Evolutionary conservation across 2,113 vertebrate species (phyloP).

Genomic region (Fulica atra): DNA sequence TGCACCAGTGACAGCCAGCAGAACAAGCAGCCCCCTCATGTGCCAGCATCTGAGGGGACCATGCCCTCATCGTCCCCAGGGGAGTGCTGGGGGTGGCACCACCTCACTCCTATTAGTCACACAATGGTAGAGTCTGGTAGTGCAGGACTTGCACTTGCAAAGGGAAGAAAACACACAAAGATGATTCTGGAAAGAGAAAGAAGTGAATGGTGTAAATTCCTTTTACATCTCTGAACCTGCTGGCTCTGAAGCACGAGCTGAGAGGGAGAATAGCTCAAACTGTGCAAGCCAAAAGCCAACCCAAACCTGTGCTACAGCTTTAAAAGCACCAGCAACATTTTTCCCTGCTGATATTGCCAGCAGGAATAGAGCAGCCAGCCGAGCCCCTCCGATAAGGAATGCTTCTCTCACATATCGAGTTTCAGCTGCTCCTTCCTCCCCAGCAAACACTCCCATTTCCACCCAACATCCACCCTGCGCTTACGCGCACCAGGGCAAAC

Average conservation of each 20-base stretch:
- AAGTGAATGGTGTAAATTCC: background rate
- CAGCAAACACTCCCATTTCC: background rate
- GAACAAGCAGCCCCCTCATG: background rate
- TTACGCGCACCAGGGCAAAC: background rate
- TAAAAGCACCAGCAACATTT: background rate
- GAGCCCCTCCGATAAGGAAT: slow-evolving; percentile 6
- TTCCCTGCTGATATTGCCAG: background rate
- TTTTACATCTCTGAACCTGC: background rate
- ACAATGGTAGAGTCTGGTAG: background rate
- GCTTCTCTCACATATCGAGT: background rate
- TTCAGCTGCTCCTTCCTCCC: background rate
- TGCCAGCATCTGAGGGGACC: background rate
- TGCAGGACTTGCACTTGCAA: background rate
- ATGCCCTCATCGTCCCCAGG: background rate
- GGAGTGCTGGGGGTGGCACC: background rate
- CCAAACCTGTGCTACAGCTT: background rate
- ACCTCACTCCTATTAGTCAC: background rate
- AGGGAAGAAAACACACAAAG: background rate
- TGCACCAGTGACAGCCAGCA: background rate
- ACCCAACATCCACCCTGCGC: background rate
- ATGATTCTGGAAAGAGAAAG: background rate
- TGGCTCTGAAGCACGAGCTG: background rate
- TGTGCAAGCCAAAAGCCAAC: rapidly evolving
- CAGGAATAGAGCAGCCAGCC: background rate
- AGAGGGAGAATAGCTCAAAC: rapidly evolving